Evolutionary conservation across 2,888 invertebrate genomes (phyloP), one percentile per base, ranked within the genome.

Genomic region (Heliconius charithonia): DNA sequence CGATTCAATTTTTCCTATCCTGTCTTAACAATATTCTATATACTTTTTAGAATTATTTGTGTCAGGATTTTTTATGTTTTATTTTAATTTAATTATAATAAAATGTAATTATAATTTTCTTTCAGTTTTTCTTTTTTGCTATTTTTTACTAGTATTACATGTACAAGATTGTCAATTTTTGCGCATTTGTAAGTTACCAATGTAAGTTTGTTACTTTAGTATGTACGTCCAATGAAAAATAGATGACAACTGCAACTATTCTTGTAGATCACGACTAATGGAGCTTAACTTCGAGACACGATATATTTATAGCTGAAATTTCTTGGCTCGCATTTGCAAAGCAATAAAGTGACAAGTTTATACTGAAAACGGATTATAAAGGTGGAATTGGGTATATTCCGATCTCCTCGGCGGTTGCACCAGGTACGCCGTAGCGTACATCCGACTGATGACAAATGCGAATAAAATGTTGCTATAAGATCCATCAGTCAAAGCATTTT

Each of bases 281-380:
- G 74, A 63, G 45, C 45, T 65, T 65, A 65, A 45, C 63, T 65
- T 63, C 29, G 74, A 45, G 63, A 41, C 4, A 63, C 37, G 41
- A 45, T 65, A 74, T 63, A 74, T 74, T 74, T 74, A 63, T 74
- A 27, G 41, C 27, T 74, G 1, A 74, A 65, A 65, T 45, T 72
- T 77, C 65, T 65, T 72, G 51, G 32, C 63, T 32, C 56, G 16
- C 29, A 37, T 32, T 71, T 32, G 45, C 51, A 77, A 45, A 37
- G 51, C 56, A 66, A 56, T 27, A 19, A 59, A 69, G 27, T 70
- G 41, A 76, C 22, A 72, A 66, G 37, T 65, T 77, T 72, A 59
- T 37, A 27, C 37, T 77, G 65, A 72, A 77, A 77, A 72, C 13
- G 71, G 72, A 77, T 72, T 56, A 72, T 72, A 51, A 66, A 72